Evolutionary conservation across 2,888 invertebrate genomes (phyloP).

Genomic region (Agonopterix subpropinquella): DNA sequence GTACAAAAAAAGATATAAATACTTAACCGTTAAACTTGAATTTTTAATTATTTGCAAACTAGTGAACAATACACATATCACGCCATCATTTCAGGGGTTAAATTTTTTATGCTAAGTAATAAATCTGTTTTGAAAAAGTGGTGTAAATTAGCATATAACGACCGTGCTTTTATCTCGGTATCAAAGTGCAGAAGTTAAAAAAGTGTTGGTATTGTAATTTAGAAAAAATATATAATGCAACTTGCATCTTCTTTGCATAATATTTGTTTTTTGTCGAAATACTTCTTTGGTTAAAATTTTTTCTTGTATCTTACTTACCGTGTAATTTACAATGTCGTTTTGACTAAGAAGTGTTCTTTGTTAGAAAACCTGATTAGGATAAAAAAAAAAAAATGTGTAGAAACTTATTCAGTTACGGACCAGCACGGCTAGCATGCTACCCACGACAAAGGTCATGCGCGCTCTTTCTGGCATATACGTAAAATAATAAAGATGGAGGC

Average conservation of each 20-base stretch:
- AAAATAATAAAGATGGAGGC: too few species aligned
- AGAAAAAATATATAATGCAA: not conserved
- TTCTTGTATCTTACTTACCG: constrained; percentile 36
- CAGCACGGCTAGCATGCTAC: too few species aligned
- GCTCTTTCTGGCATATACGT: too few species aligned
- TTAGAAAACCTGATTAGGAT: not conserved
- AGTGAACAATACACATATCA: too few species aligned
- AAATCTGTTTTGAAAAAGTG: constrained; percentile 11
- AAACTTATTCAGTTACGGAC: too few species aligned
- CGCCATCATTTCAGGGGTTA: too few species aligned
- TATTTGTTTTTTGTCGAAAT: not conserved
- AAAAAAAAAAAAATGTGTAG: too few species aligned
- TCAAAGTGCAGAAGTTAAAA: constrained; percentile 27
- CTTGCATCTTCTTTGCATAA: constrained; percentile 11
- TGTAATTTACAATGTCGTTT: constrained; percentile 44
- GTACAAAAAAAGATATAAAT: too few species aligned
- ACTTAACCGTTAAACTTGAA: too few species aligned
- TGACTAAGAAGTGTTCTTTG: not conserved
- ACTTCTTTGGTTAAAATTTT: not conserved
- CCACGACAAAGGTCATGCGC: too few species aligned
- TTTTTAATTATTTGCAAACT: too few species aligned
- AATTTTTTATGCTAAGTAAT: not conserved
- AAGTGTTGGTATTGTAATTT: not conserved
- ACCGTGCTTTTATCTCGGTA: constrained; percentile 45
- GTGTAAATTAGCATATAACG: constrained; percentile 47